Evolutionary conservation across 2,888 invertebrate species (phyloP), one percentile per base, ranked within the genome.

Genomic region (Cantharis rustica): DNA sequence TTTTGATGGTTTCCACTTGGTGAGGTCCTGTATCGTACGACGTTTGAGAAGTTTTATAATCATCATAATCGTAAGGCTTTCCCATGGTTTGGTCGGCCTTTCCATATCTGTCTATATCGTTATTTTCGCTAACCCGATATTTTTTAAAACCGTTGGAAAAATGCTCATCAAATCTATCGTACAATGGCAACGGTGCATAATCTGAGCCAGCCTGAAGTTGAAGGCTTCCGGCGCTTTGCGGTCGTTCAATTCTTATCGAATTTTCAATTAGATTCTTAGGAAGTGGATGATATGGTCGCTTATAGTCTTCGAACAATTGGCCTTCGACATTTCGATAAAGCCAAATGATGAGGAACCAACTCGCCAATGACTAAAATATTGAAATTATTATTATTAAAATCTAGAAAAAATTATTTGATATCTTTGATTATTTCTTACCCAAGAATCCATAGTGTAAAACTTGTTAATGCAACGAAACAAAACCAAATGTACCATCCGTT

Each of bases 1-100:
- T 84, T 16, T 81, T 72, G 27, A 85, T 85, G 3, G 82, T 83
- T 81, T 85, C 85, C n/a, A 85, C 11, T 77, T 85, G 85, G 20
- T 79, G 80, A 16, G 84, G 85, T 9, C 84, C 84, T 68, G 83
- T 80, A 16, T 80, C 31, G 68, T 82, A 82, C 72, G 81, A 82
- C 17, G 82, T 83, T 20, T 79, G 82, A 3, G 81, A 81, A 0
- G 82, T 77, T 75, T 84, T 81, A 66, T 84, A 82, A 61, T 83
- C 83, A 3, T 80, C 80, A 77, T 83, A 84, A 10, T 81, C 83
- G 13, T 77, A 66, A 31, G 4, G 81, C 78, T 47, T 81, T 79
- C 73, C 15, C 72, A 68, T 68, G 76, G 79, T 62, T 79, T 71
- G 16, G 27, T 75, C 69, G 72, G 61, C 61, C 77, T 75, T 5